Base-by-base conservation (phyloP, 2,113 vertebrate genomes). In the Patagioenas fasciata region DNA sequence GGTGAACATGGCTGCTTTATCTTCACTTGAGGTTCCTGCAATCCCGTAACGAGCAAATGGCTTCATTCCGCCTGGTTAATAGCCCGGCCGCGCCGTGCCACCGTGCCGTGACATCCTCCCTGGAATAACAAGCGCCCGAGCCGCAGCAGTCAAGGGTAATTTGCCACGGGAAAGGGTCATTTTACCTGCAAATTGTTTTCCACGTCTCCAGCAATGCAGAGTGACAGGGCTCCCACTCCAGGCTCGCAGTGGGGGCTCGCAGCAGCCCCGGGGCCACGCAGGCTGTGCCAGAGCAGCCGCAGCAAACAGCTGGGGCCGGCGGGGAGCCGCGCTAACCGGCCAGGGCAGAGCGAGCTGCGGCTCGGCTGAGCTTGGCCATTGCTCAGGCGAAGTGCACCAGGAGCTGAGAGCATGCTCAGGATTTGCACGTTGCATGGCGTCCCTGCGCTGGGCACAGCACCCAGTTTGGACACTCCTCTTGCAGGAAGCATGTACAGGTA, bases 61-160 rank as follows among this genome's bases (percentile, higher is more conserved):
- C 91, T 94, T 85, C 91, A 92, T 97, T 95, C 91, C 31, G 42
- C 60, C 94, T 88, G 95, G 91, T 97, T 97, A 97, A 94, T 28
- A 91, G 94, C 94, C 89, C 87, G 88, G 92, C 93, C 50, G 25
- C 11, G 40, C 84, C 53, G 58, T 57, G 87, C 86, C 38, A 53
- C 73, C 50, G 36, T 80, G 94, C 94, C 85, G 13, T 87, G 93
- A 67, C 91, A 95, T 84, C 94, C 94, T 94, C 93, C 89, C 91
- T 84, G 94, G 83, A 97, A 96, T 97, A 97, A 96, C 96, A 97
- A 96, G 95, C 29, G 83, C 91, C 88, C 16, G 13, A 86, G 88
- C 94, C 79, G 95, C 97, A 90, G 94, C 93, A 96, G 96, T 95
- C 96, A 96, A 96, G 96, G 96, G 95, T 95, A 97, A 97, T 97